phyloP scores from a whole-genome alignment of 2,113 vertebrate genomes.

The Ictalurus furcatus region DNA sequence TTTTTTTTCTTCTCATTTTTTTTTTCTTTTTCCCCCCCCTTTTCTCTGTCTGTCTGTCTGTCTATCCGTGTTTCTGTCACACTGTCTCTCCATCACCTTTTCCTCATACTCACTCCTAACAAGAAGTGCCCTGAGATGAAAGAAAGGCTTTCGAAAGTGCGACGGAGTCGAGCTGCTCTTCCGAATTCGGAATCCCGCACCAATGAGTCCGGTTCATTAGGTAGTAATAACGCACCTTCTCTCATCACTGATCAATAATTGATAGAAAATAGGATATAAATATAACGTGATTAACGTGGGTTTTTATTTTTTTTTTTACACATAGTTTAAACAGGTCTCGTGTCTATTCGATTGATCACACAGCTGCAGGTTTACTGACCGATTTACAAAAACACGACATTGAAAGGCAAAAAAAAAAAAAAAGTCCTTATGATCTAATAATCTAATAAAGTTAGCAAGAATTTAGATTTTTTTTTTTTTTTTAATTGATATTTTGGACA shows the following conservation, averaged over 20 bases:
- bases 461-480: not conserved
- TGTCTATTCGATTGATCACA: not conserved
- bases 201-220: not conserved
- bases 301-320: not conserved
- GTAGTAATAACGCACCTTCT: not conserved
- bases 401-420: not conserved
- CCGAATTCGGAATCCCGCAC: not conserved
- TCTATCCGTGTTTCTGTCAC: slow-evolving; percentile 64
- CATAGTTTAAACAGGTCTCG: not conserved
- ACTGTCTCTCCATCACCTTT: slow-evolving; percentile 69
- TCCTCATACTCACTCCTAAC: slow-evolving; percentile 67
- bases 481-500: not conserved
- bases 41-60: not conserved
- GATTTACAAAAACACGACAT: not conserved
- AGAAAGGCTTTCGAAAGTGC: slow-evolving; percentile 68
- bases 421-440: not conserved
- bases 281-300: not conserved
- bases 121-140: slow-evolving; percentile 88
- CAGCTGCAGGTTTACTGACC: not conserved
- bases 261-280: not conserved
- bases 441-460: not conserved
- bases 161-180: slow-evolving; percentile 52
- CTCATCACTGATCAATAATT: not conserved
- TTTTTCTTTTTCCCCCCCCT: not conserved
- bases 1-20: slow-evolving; percentile 39